Conservation (phyloP, 2,888 invertebrate species). For the Oscheius sp. region DNA sequence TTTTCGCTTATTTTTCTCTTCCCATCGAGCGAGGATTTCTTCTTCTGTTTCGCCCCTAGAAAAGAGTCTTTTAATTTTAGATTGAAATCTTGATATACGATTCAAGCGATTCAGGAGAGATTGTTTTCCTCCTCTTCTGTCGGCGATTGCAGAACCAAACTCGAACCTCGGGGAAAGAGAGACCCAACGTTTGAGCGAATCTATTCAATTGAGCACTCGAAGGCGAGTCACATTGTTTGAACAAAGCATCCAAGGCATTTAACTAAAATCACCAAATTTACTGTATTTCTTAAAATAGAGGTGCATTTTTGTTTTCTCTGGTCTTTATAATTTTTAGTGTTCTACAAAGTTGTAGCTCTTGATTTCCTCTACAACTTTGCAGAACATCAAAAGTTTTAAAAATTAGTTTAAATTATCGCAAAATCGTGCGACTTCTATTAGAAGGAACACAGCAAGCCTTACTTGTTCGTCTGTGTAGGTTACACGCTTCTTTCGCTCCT, state of each 20-base stretch:
- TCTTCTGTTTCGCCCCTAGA: not conserved
- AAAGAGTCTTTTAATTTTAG: not conserved
- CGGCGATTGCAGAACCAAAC: constrained; percentile 21
- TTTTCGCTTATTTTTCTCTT: not conserved
- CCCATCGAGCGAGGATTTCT: not conserved
- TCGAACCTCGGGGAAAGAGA: constrained; percentile 13
- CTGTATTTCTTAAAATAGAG: not conserved
- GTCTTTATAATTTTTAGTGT: no score
- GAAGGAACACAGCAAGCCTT: no score
- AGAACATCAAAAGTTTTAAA: no score
- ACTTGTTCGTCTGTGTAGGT: constrained; percentile 19
- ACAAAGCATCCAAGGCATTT: constrained; percentile 1
- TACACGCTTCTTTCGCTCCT: constrained; percentile 10
- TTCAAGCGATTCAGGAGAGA: not conserved
- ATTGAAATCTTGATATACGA: not conserved
- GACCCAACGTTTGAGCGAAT: constrained; percentile 1
- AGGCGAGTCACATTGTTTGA: constrained; percentile 19
- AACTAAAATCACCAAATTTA: not conserved
- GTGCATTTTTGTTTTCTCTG: no score
- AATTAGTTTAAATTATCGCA: no score
- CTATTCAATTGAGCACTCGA: constrained; percentile 13
- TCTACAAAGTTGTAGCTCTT: no score
- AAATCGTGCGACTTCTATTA: no score
- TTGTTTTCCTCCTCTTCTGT: constrained; percentile 12
- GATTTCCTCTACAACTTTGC: no score